Base-by-base conservation (phyloP, 1,140 invertebrate genomes). In the Drosophila novamexicana region DNA sequence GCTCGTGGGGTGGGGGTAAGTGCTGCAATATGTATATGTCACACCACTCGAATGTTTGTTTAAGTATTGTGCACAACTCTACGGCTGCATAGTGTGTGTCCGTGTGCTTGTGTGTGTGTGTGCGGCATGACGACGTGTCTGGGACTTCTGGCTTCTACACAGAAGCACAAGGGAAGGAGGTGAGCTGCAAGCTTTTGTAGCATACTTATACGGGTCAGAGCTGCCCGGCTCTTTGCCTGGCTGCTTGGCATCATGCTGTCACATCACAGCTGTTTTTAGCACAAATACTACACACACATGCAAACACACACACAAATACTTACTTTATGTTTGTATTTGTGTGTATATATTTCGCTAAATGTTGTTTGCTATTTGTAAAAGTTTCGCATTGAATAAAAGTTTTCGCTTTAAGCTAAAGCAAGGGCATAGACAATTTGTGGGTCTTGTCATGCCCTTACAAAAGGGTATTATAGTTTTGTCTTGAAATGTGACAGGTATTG, bases 21-120 rank as follows among this genome's bases (percentile, higher is more conserved):
- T 65, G 75, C 78, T 88, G 83, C 86, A 82, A 86, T 88, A 82
- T 72, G 69, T 72, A 72, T 72, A 37, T 86, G 83, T 88, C 83
- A 77, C 83, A 88, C 82, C 70, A 88, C 64, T 86, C 76, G 79
- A 86, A 88, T 82, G 68, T 77, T 86, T 86, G 79, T 75, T 76
- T 75, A 81, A 81, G 83, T 61, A 67, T 66, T 68, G 45, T 64
- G 47, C 37, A 65, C 42, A 54, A 61, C 64, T 75, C 45, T 45
- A 32, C 69, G 29, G 42, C 56, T 62, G 57, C 70, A 64, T 54
- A 36, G 65, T 70, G 66, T 69, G 59, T 36, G 37, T 18, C 29
- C 42, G 56, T 3, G 29, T 34, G 49, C n/a, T 29, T 29, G 49
- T n/a, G 49, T 14, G 8, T 22, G 44, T 10, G 16, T 16, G 32